These are phyloP conservation scores for Atherinosoma microstoma DNA, from an alignment of 2,797 vertebrate genomes.

Conservation along the genomic window DNA sequence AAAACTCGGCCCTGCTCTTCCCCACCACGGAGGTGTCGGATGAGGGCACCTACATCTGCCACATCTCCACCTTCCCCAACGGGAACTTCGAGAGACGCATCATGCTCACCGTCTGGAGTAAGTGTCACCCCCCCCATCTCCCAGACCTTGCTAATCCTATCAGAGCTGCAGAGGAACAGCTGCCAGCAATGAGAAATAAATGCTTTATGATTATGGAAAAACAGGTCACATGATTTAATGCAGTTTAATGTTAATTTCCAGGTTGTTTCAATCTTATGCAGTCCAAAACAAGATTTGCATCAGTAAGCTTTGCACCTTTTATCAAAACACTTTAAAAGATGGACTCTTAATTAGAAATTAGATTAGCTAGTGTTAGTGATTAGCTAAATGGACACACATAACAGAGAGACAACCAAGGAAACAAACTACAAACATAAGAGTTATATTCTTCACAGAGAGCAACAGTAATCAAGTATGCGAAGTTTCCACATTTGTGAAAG, in stretches of 20 bases:
- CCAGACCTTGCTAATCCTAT: constrained; percentile 35
- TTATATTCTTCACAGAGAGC: background rate
- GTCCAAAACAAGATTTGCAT: background rate
- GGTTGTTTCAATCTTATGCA: background rate
- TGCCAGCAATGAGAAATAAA: constrained; percentile 1
- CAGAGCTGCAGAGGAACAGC: constrained; percentile 13
- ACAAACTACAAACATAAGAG: background rate
- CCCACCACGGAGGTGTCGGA: constrained; percentile 78
- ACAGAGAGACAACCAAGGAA: no score
- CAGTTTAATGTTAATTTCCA: background rate
- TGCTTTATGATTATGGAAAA: no score
- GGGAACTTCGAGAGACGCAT: constrained; percentile 87
- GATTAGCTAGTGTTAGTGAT: no score
- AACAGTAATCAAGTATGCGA: background rate
- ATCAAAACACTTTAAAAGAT: background rate
- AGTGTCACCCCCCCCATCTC: constrained; percentile 37
- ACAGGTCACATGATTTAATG: no score
- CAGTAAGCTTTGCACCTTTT: background rate
- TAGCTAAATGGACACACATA: no score
- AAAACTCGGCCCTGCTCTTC: constrained; percentile 79
- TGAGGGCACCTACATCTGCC: constrained; percentile 89
- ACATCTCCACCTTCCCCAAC: constrained; percentile 88
- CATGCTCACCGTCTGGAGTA: constrained; percentile 80
- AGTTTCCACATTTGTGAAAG: background rate
- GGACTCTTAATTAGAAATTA: background rate